Conservation (phyloP, 2,888 invertebrate species). For the Polyommatus iphigenia region DNA sequence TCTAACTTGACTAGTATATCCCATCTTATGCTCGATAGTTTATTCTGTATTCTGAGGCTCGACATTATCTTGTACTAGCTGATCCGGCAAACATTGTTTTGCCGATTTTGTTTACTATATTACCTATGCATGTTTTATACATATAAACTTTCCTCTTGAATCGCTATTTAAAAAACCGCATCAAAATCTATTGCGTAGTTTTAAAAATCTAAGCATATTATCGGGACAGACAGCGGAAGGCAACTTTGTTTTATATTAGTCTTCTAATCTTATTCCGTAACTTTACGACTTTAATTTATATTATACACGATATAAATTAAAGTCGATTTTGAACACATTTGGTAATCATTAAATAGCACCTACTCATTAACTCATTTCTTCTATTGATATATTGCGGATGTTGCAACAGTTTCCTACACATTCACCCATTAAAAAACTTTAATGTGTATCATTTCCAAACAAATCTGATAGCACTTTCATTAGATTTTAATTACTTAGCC, state of each 20-base stretch:
- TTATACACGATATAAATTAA: too few species aligned
- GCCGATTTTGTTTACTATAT: not conserved
- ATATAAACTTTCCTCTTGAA: not conserved
- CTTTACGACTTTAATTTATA: conserved; percentile 1
- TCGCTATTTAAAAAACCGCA: not conserved
- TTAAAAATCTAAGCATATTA: not conserved
- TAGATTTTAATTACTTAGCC: not conserved
- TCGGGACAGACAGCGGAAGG: not conserved
- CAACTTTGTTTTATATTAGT: not conserved
- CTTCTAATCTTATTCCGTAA: not conserved
- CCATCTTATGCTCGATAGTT: not conserved
- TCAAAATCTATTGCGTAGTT: not conserved
- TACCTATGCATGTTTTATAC: too few species aligned
- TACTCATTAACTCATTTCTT: not conserved
- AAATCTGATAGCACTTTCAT: not conserved
- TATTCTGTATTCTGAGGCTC: too few species aligned
- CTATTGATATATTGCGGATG: not conserved
- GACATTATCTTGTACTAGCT: not conserved
- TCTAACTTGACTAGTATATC: not conserved
- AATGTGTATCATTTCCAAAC: not conserved
- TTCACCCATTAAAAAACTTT: not conserved
- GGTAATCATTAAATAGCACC: not conserved
- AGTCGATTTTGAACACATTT: not conserved
- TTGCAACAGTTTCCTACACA: not conserved
- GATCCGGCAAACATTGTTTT: not conserved